phyloP scores from a whole-genome alignment of 2,113 vertebrate species.

The Ondatra zibethicus region DNA sequence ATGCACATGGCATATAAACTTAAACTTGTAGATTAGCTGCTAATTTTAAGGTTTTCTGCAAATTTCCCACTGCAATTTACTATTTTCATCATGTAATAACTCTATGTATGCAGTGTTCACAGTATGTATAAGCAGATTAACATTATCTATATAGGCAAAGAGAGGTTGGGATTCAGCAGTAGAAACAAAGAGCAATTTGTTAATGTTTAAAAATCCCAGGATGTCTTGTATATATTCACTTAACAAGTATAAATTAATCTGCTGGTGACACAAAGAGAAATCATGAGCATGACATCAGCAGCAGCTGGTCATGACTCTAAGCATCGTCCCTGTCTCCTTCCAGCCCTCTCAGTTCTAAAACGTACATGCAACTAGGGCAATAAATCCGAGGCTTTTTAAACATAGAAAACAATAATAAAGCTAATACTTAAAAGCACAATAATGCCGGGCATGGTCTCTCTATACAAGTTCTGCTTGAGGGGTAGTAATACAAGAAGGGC shows the following conservation, averaged over 20 bases:
- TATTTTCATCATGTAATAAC: conserved; percentile 36
- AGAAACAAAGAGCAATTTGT: conserved; percentile 29
- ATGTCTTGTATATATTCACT: conserved; percentile 12
- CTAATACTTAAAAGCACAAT: neutral
- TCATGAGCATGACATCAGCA: neutral
- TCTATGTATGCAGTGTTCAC: neutral
- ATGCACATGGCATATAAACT: conserved; percentile 23
- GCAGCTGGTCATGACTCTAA: neutral
- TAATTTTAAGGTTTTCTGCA: conserved; percentile 55
- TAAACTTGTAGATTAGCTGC: conserved; percentile 54
- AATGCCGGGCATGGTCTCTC: conserved; percentile 53
- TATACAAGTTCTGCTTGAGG: neutral
- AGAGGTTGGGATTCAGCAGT: neutral
- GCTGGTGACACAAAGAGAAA: neutral
- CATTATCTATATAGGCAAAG: conserved; percentile 57
- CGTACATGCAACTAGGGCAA: conserved; percentile 15
- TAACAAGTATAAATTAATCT: neutral
- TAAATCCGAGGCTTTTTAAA: neutral
- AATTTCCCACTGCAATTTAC: conserved; percentile 25
- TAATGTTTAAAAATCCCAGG: neutral
- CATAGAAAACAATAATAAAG: neutral
- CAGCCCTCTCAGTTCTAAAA: conserved; percentile 56
- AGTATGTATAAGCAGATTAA: conserved; percentile 58
- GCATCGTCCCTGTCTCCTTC: conserved; percentile 28
- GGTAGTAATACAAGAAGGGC: neutral